phyloP scores from a whole-genome alignment of 2,888 invertebrate genomes.

The Spisula solida region DNA sequence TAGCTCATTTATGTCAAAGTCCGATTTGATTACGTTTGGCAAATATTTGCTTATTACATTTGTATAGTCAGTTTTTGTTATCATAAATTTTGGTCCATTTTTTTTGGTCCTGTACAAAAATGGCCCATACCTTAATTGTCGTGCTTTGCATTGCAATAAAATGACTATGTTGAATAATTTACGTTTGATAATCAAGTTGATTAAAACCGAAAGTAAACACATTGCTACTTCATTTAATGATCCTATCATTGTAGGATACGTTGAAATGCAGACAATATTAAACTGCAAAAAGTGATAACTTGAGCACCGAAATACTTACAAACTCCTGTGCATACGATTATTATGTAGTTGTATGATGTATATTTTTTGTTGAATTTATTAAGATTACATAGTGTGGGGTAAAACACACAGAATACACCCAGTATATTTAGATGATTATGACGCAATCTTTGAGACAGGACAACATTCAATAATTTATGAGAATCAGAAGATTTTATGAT shows the following conservation, averaged over 20 bases:
- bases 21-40: neutral
- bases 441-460: neutral
- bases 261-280: slow-evolving; percentile 7
- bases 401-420: neutral
- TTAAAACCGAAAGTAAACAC: neutral
- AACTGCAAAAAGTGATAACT: neutral
- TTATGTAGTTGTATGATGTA: neutral
- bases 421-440: neutral
- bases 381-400: neutral
- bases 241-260: neutral
- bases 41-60: neutral
- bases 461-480: neutral
- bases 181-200: neutral
- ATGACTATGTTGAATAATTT: neutral
- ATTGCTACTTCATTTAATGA: neutral
- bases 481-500: neutral
- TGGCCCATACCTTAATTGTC: neutral
- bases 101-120: neutral
- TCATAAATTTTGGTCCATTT: neutral
- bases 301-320: slow-evolving; percentile 6
- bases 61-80: neutral
- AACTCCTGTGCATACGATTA: neutral
- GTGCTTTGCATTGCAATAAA: neutral
- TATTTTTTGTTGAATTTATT: neutral
- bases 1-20: neutral